Evolutionary conservation across 2,888 invertebrate species (phyloP).

Genomic region (Euclidia mi): DNA sequence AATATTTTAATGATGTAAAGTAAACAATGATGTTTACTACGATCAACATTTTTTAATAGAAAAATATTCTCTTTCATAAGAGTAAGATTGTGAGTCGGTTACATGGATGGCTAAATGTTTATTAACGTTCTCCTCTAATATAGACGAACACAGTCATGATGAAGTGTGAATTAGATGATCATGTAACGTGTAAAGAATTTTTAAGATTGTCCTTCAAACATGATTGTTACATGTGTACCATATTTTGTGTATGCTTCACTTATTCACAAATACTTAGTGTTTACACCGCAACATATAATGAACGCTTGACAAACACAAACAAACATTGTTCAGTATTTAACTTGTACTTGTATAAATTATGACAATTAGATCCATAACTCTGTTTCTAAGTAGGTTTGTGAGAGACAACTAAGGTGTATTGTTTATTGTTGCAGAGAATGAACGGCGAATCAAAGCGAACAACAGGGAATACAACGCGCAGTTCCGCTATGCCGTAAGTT

Average conservation of each 20-base stretch:
- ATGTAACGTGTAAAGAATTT: slow-evolving; percentile 6
- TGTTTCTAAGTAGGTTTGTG: slow-evolving; percentile 40
- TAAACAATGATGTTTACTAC: too few relatives aligned
- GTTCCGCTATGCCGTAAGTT: slow-evolving; percentile 99
- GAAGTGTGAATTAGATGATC: slow-evolving; percentile 3
- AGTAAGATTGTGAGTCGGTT: too few relatives aligned
- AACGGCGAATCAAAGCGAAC: slow-evolving; percentile 99
- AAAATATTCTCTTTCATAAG: too few relatives aligned
- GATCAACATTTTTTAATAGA: too few relatives aligned
- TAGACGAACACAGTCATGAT: too few relatives aligned
- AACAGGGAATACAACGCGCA: slow-evolving; percentile 98
- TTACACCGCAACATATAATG: slow-evolving; percentile 18
- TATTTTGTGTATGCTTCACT: slow-evolving; percentile 1
- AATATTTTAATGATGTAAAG: too few relatives aligned
- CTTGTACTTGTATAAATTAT: slow-evolving; percentile 31
- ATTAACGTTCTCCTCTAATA: too few relatives aligned
- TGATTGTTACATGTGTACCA: slow-evolving; percentile 1
- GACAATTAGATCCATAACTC: slow-evolving; percentile 40
- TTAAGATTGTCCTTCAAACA: slow-evolving; percentile 6
- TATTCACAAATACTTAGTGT: background rate
- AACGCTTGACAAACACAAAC: slow-evolving; percentile 25
- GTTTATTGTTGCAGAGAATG: slow-evolving; percentile 95
- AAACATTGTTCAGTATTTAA: slow-evolving; percentile 27
- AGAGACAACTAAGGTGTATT: slow-evolving; percentile 41
- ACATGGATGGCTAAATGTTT: too few relatives aligned